A percentile compares a stretch with the other conserved stretches of the same genome.
Evolutionary conservation across 2,113 vertebrate genomes (phyloP).

Genomic region (Paracanthobrama guichenoti): DNA sequence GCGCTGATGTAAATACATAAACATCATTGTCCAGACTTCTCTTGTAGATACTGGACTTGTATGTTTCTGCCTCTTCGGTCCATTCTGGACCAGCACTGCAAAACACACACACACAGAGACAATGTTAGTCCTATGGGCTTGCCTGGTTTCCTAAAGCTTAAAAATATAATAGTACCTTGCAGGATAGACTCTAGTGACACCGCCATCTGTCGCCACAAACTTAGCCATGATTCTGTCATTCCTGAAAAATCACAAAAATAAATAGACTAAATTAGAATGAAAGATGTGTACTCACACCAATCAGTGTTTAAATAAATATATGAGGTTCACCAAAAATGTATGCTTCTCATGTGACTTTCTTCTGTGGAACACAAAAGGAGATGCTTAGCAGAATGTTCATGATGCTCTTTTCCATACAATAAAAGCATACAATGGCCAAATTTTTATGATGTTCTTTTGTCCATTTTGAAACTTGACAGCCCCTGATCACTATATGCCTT

Average conservation of each 20-base stretch:
- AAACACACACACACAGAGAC: conserved; percentile 8
- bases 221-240: conserved; percentile 81
- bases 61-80: conserved; percentile 88
- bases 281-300: not conserved
- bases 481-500: not conserved
- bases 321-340: not conserved
- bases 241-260: conserved; percentile 9
- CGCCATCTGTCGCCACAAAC: conserved; percentile 95
- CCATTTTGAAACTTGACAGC: not conserved
- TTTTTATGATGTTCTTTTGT: not conserved
- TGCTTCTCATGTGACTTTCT: not conserved
- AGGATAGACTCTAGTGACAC: conserved; percentile 93
- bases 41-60: conserved; percentile 95
- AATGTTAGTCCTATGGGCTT: not conserved
- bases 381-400: not conserved
- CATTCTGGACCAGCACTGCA: conserved; percentile 83
- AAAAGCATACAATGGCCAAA: not conserved
- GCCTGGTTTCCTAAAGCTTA: not conserved
- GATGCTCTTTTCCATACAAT: not conserved
- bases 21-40: conserved; percentile 91
- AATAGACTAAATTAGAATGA: not conserved
- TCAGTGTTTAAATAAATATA: not conserved
- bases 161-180: conserved; percentile 80
- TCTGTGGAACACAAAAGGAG: not conserved
- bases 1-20: conserved; percentile 90